Base-by-base conservation (phyloP, 2,113 vertebrate genomes). In the Pomatostomus ruficeps region DNA sequence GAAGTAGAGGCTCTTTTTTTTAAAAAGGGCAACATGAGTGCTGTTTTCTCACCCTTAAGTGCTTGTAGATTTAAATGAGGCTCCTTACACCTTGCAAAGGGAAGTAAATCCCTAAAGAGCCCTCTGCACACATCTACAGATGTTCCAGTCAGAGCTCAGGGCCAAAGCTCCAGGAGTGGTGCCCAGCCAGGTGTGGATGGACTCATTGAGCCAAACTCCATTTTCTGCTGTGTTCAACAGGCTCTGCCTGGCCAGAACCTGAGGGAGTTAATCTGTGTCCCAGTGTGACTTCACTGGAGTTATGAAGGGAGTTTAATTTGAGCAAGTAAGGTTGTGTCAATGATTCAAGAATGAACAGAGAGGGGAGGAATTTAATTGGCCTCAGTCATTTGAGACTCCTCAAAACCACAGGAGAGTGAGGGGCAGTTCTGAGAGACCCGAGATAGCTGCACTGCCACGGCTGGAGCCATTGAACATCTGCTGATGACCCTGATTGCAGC, bases 11-110 rank as follows among this genome's bases (percentile, higher is more conserved):
- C 9, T 3, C 11, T 2, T 46, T 57, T 43, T 6, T 4, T 31
- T 10, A 9, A 19, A 31, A 28, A n/a, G 36, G 0, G 2, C 8
- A 38, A 11, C 10, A 14, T 1, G 4, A 74, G 21, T n/a, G 28
- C 17, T 68, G 11, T 49, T 83, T 87, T 73, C 36, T 68, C 45
- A 57, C 52, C 42, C 12, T 62, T 61, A 48, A 67, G 7, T 5
- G 3, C 25, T 57, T 26, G 10, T 23, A 72, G 31, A 52, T 55
- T 59, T 79, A 72, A 61, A 19, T 25, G 4, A 78, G 14, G 3
- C 35, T 52, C 28, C 8, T 66, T 45, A 4, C 12, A 43, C 5
- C 51, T 70, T 62, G 11, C 61, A 81, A 33, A 66, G 26, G 29
- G 25, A 85, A 79, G 28, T 43, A 31, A 93, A 68, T n/a, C 10